Conservation (phyloP, 2,888 invertebrate species). For the Drosophila mercatorum region DNA sequence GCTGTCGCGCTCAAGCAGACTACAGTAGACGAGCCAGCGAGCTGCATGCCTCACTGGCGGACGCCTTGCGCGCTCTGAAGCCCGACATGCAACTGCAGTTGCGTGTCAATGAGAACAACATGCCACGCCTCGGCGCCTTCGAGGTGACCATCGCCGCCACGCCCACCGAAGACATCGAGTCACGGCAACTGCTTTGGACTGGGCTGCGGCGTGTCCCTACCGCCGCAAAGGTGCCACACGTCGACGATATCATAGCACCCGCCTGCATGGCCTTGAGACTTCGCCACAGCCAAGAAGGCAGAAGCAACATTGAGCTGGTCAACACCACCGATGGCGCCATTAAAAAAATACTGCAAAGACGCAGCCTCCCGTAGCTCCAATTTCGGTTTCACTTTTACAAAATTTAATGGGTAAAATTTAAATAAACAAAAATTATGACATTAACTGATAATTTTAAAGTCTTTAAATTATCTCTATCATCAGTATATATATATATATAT, state of each 20-base stretch:
- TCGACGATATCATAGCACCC: conserved; percentile 63
- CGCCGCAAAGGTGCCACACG: conserved; percentile 70
- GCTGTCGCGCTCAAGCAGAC: conserved; percentile 59
- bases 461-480: not conserved
- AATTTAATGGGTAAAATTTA: not conserved
- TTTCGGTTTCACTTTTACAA: not conserved
- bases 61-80: conserved; percentile 58
- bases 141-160: conserved; percentile 63
- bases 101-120: conserved; percentile 61
- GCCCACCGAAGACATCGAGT: conserved; percentile 38
- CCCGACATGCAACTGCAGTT: conserved; percentile 59
- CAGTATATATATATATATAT: too few relatives aligned
- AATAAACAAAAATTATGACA: not conserved
- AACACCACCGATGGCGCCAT: conserved; percentile 38
- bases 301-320: conserved; percentile 35
- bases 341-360: conserved; percentile 29
- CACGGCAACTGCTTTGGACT: conserved; percentile 65
- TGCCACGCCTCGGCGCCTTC: conserved; percentile 70
- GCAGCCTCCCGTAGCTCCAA: not conserved
- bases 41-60: conserved; percentile 62
- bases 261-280: conserved; percentile 52
- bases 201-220: conserved; percentile 59
- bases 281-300: conserved; percentile 38
- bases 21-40: conserved; percentile 64
- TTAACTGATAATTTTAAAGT: too few relatives aligned